Evolutionary conservation across 2,113 vertebrate species (phyloP).

Genomic region (Entosphenus tridentatus): DNA sequence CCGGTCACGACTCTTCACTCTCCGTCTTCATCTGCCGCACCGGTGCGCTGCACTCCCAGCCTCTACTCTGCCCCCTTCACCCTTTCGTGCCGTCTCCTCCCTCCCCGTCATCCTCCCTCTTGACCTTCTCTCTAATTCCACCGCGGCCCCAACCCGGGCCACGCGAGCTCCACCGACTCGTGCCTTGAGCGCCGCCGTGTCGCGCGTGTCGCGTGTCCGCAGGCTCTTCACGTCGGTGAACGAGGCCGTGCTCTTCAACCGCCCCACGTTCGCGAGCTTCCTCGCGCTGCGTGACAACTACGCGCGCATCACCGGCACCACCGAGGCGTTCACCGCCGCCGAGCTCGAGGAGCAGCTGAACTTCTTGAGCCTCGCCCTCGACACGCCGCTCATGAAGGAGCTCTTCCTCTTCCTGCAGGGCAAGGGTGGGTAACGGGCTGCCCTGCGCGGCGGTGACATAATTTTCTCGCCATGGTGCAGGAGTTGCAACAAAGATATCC

Average conservation of each 20-base stretch:
- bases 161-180: background rate
- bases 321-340: slow-evolving; percentile 31
- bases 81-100: too few relatives aligned
- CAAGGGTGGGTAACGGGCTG: slow-evolving; percentile 30
- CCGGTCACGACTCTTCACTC: too few relatives aligned
- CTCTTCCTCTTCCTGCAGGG: slow-evolving; percentile 39
- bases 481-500: too few relatives aligned
- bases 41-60: too few relatives aligned
- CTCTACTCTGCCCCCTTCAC: too few relatives aligned
- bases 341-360: slow-evolving; percentile 44
- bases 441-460: background rate
- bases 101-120: background rate
- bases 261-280: slow-evolving; percentile 48
- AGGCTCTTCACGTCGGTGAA: slow-evolving; percentile 53
- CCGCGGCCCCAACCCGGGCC: background rate
- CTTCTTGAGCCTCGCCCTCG: slow-evolving; percentile 47
- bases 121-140: background rate
- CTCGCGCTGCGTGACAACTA: slow-evolving; percentile 65
- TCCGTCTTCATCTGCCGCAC: too few relatives aligned
- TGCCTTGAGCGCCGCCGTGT: background rate
- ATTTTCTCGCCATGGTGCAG: too few relatives aligned
- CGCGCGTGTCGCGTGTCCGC: background rate
- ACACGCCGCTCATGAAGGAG: slow-evolving; percentile 42
- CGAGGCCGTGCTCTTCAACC: slow-evolving; percentile 41
- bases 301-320: slow-evolving; percentile 29